Base-by-base conservation (phyloP, 2,888 invertebrate species). In the Pterobdella sp. region DNA sequence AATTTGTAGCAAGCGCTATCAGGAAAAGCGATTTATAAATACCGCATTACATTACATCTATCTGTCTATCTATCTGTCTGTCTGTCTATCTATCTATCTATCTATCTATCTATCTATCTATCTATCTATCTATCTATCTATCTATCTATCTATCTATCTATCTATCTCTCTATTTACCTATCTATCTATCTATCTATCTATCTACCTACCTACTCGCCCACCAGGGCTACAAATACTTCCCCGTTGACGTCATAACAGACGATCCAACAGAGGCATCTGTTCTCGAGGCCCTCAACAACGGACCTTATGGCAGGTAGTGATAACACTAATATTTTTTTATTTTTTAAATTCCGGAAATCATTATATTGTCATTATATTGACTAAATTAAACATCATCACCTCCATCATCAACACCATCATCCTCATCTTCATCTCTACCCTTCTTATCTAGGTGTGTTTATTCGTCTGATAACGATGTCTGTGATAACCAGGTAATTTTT, bases 391-490 rank as follows among this genome's bases (percentile, higher is more conserved):
- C n/a, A n/a, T n/a, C n/a, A n/a, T n/a, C n/a, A n/a, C n/a, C n/a
- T n/a, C n/a, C n/a, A n/a, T n/a, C n/a, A n/a, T n/a, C n/a, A n/a
- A n/a, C n/a, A n/a, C n/a, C n/a, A n/a, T n/a, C n/a, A n/a, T n/a
- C n/a, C n/a, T n/a, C n/a, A n/a, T n/a, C n/a, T n/a, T n/a, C n/a
- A n/a, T n/a, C n/a, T n/a, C n/a, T n/a, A n/a, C n/a, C n/a, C n/a
- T n/a, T n/a, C n/a, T n/a, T 29, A 3, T 18, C 4, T 2, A 65
- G 32, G 63, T 85, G 85, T 80, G 85, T 85, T 0, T 85, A 85
- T 75, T 82, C 84, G 69, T 80, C 81, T 74, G 83, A 85, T 76
- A 85, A 85, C 78, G 84, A 85, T 78, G 85, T 85, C 10, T 81
- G 83, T 76, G 84, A 84, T 73, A 81, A 85, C 73, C 83, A 82